These are phyloP conservation scores for Anthoscopus minutus DNA, from an alignment of 2,113 vertebrate genomes.

Conservation along the genomic window DNA sequence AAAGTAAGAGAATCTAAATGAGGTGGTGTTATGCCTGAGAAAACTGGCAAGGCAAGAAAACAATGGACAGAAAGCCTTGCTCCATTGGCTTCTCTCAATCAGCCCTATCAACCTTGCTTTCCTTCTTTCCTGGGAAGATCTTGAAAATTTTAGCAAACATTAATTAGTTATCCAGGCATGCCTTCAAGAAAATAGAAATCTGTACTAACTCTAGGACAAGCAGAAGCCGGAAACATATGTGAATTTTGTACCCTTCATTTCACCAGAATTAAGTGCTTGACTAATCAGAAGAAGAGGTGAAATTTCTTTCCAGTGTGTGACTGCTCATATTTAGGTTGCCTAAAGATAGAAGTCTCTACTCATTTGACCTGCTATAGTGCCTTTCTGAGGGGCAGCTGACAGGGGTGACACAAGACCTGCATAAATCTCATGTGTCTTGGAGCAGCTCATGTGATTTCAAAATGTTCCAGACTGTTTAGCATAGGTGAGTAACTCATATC, in stretches of 20 bases:
- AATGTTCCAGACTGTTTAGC: neutral
- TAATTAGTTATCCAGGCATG: neutral
- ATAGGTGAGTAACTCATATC: neutral
- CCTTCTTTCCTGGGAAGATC: neutral
- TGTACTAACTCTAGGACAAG: neutral
- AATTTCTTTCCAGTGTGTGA: neutral
- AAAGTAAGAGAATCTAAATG: neutral
- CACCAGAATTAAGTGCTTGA: neutral
- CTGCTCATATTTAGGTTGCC: neutral
- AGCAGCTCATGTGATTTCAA: neutral
- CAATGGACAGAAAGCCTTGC: neutral
- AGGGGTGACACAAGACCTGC: neutral
- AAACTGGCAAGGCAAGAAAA: neutral
- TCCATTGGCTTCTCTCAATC: accelerated
- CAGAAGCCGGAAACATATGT: neutral
- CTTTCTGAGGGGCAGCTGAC: neutral
- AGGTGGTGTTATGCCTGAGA: neutral
- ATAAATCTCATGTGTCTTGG: neutral
- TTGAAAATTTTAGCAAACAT: neutral
- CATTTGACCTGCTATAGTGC: neutral
- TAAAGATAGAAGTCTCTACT: neutral
- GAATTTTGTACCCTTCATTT: neutral
- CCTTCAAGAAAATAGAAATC: neutral
- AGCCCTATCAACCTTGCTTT: neutral
- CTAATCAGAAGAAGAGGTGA: neutral